Evolutionary conservation across 2,888 invertebrate genomes (phyloP), one percentile per base, ranked within the genome.

Genomic region (Entomobrya proxima): DNA sequence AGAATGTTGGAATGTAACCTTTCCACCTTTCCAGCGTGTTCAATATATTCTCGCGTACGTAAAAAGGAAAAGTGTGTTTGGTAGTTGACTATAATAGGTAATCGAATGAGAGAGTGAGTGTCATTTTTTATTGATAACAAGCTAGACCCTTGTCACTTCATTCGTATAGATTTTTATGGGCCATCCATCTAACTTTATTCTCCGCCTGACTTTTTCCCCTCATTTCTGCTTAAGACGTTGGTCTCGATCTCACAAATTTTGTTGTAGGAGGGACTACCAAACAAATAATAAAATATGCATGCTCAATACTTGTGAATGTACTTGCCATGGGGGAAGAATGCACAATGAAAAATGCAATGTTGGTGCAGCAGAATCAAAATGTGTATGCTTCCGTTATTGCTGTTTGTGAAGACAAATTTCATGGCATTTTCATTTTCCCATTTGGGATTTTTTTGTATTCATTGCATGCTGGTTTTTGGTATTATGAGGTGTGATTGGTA

Each of bases 81-180:
- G 13, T 6, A 37, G 35, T 21, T 64, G 35, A 21, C 21, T 52
- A 52, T 44, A 18, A 50, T 32, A 77, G 81, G 87, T 89, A 90
- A 90, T 90, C 89, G 89, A 90, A 90, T 90, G 89, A 89, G 83
- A 86, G 86, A 82, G 88, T 88, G 86, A 88, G 78, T 89, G 89
- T 89, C 89, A 89, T 89, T 89, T 88, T 89, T 89, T 89, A 89
- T 89, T 89, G 89, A 88, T 87, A 89, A 86, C 87, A 87, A 85
- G 88, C 84, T 55, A 85, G 79, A 86, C 86, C 87, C 87, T 88
- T 86, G 81, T 86, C 88, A 89, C 89, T 88, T 87, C 89, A 89
- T 89, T 86, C 81, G 81, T 86, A 78, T 87, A 85, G 81, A 85
- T 85, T 87, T 86, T 87, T 87, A 87, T 87, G 74, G 82, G 74